phyloP scores from a whole-genome alignment of 2,113 vertebrate species.

The Heptranchias perlo region DNA sequence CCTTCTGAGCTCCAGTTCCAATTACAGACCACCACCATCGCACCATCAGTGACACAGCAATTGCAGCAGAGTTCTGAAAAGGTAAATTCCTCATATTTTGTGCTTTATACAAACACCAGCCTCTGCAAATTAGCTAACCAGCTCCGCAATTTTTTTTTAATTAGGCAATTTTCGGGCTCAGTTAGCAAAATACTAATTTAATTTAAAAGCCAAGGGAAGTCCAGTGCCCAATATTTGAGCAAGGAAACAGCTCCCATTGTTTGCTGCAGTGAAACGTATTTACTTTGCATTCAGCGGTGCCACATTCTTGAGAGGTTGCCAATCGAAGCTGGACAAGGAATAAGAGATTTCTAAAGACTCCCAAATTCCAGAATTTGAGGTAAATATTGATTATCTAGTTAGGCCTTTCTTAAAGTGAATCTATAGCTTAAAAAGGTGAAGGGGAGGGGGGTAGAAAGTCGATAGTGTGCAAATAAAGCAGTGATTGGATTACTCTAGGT shows the following conservation, averaged over 20 bases:
- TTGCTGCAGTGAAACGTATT: background rate
- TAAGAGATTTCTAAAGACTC: background rate
- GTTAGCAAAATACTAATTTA: background rate
- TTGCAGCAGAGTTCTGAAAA: background rate
- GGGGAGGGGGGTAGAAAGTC: background rate
- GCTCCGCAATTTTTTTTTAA: background rate
- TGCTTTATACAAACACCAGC: background rate
- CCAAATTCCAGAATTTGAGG: background rate
- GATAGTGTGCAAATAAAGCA: background rate
- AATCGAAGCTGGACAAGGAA: background rate
- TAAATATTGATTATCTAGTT: constrained; percentile 23
- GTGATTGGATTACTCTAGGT: background rate
- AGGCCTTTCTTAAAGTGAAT: background rate
- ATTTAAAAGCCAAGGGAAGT: constrained; percentile 8
- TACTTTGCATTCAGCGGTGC: background rate
- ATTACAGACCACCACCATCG: background rate
- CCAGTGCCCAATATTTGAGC: constrained; percentile 14
- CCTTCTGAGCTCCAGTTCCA: background rate
- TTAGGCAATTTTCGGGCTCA: background rate
- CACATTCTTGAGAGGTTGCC: constrained; percentile 10
- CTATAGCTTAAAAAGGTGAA: background rate
- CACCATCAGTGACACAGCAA: background rate
- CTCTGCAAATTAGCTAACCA: background rate
- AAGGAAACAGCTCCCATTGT: constrained; percentile 24
- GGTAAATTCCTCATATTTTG: background rate